Base-by-base conservation (phyloP, 2,797 vertebrate species). In the Lutjanus campechanus region DNA sequence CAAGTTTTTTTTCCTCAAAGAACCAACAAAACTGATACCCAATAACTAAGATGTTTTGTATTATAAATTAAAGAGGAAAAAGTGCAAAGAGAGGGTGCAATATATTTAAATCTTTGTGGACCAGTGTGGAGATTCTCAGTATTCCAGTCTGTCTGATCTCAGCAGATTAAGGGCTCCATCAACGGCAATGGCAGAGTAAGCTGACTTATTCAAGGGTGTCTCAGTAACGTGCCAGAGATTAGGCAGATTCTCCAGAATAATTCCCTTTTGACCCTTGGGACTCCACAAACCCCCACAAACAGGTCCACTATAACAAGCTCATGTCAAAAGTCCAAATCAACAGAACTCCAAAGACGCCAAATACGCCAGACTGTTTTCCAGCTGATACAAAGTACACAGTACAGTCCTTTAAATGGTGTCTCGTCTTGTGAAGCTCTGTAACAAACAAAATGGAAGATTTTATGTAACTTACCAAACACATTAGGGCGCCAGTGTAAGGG, bases 81-180 rank as follows among this genome's bases (percentile, higher is more conserved):
- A 47, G 17, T 40, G 36, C 62, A 64, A 51, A 54, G 17, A 54
- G 19, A 4, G 11, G 16, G 0, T 63, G 1, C 16, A 16, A 29
- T 61, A 66, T 62, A 63, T 65, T 41, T 59, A 69, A 54, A 1
- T 53, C 16, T 60, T 51, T 66, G 46, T 65, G 50, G 10, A 59
- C 19, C 11, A 54, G 0, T 22, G 66, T 69, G 20, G 61, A 80
- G 6, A 55, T 68, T 74, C 62, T 53, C 13, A 15, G 72, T 82
- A 66, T 53, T 78, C 53, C 70, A 67, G 51, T 75, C 62, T 59
- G 79, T 86, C 86, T 91, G 72, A 79, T 73, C 85, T 83, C 46
- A 69, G 20, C 49, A 85, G 89, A 90, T 92, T 90, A 92, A 79
- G 11, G 44, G 13, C 55, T 85, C 53, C 69, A 59, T 81, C 10